These are phyloP conservation scores for Galagoides demidoff DNA, from an alignment of 2,797 vertebrate genomes.

Conservation along the genomic window DNA sequence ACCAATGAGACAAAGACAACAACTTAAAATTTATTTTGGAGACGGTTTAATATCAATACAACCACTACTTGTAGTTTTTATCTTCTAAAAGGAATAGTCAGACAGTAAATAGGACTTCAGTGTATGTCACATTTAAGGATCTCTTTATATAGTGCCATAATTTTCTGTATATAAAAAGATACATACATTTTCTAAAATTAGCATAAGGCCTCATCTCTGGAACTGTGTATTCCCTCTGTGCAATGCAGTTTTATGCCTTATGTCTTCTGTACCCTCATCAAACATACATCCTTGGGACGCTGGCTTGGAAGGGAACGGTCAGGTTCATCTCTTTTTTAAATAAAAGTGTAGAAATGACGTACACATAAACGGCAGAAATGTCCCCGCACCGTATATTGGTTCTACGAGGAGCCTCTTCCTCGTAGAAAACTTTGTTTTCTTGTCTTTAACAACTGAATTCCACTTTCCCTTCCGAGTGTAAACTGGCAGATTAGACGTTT, in stretches of 20 bases:
- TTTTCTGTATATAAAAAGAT: slow-evolving; percentile 73
- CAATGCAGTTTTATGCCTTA: slow-evolving; percentile 67
- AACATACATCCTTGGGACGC: slow-evolving; percentile 49
- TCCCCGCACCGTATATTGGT: neutral
- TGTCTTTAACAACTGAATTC: slow-evolving; percentile 65
- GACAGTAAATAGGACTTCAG: slow-evolving; percentile 71
- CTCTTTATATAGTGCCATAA: slow-evolving; percentile 73
- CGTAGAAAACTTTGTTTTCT: slow-evolving; percentile 73
- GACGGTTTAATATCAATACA: neutral
- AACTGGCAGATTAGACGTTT: slow-evolving; percentile 82
- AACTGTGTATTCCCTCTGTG: slow-evolving; percentile 53
- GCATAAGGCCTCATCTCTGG: slow-evolving; percentile 59
- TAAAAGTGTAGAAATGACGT: neutral
- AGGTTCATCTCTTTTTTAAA: slow-evolving; percentile 69
- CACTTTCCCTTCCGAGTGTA: slow-evolving; percentile 78
- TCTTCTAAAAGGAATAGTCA: slow-evolving; percentile 49
- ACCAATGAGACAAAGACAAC: neutral
- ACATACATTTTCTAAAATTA: slow-evolving; percentile 74
- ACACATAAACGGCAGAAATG: neutral
- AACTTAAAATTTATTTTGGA: slow-evolving; percentile 44
- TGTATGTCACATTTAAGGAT: slow-evolving; percentile 66
- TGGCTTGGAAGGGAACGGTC: slow-evolving; percentile 47
- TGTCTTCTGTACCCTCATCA: slow-evolving; percentile 29
- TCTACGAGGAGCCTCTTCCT: slow-evolving; percentile 35
- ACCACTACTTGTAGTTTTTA: slow-evolving; percentile 32